phyloP scores from a whole-genome alignment of 2,888 invertebrate genomes.

The Sympetrum striolatum region DNA sequence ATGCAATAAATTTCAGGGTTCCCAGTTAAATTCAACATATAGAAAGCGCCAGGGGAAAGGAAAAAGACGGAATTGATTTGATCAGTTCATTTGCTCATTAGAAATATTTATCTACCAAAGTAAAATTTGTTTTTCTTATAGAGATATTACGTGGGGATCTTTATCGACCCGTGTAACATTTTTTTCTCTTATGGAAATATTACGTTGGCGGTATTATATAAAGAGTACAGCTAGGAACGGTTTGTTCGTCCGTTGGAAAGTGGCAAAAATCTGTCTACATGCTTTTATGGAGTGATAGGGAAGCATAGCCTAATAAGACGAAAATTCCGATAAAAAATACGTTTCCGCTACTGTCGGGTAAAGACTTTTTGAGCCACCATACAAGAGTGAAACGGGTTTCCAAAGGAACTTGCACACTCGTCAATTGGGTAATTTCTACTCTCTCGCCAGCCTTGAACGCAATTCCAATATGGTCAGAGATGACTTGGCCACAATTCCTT shows the following conservation, averaged over 20 bases:
- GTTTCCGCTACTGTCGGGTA: not conserved
- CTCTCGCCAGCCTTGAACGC: conserved; percentile 24
- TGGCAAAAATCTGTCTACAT: not conserved
- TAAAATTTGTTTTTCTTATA: too few species aligned
- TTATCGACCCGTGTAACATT: too few species aligned
- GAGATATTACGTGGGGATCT: too few species aligned
- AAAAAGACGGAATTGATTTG: too few species aligned
- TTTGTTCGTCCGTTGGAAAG: not conserved
- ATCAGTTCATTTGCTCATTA: too few species aligned
- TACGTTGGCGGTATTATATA: too few species aligned
- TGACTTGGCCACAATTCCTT: not conserved
- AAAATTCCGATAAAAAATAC: not conserved
- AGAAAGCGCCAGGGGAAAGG: too few species aligned
- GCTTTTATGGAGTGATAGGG: not conserved
- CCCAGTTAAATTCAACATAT: too few species aligned
- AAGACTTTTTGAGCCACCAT: not conserved
- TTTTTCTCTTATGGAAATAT: too few species aligned
- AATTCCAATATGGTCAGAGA: conserved; percentile 33
- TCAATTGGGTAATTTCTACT: not conserved
- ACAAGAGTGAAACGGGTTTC: not conserved
- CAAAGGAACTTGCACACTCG: not conserved
- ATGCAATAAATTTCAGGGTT: too few species aligned
- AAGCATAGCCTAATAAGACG: not conserved
- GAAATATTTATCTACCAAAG: too few species aligned
- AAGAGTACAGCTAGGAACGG: too few species aligned